Base-by-base conservation (phyloP, 2,888 invertebrate genomes). In the Microchrysa polita region DNA sequence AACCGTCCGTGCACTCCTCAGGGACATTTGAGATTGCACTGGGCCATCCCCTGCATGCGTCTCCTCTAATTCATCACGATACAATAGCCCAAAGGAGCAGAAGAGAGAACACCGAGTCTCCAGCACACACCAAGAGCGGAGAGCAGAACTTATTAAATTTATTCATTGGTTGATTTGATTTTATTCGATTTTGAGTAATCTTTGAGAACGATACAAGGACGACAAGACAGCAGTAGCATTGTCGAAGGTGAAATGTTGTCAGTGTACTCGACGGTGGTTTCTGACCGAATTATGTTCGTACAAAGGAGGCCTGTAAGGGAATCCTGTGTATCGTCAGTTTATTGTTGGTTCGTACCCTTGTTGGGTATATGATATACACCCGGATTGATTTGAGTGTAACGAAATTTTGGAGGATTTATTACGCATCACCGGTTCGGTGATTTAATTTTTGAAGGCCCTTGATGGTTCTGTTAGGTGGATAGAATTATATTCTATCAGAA, bases 121-220 rank as follows among this genome's bases (percentile, higher is more conserved):
- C n/a, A n/a, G 67, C 27, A 27, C n/a, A n/a, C n/a, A n/a, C n/a
- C 16, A 48, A 27, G 52, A 20, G 22, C 9, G 27, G 71, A 20
- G 40, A 16, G 27, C 69, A 42, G 63, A 57, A 73, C 73, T 76
- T 76, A 74, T 74, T 74, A 73, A 76, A 76, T 76, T 76, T 74
- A 76, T 76, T 76, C 76, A 76, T 74, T 73, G 76, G 73, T 76
- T 76, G 76, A 76, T 76, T 76, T 74, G 74, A 76, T 76, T 76
- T 76, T 67, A 76, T 76, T 76, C 71, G 74, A 74, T 76, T 76
- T 76, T 40, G 60, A 73, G 72, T 73, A 71, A 48, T 12, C 67
- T 59, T 75, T 73, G 69, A 73, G 57, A 55, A 44, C 67, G 40
- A 53, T 52, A 23, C n/a, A n/a, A n/a, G n/a, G n/a, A n/a, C n/a